Evolutionary conservation across 2,113 vertebrate species (phyloP).

Genomic region (Loxodonta africana): DNA sequence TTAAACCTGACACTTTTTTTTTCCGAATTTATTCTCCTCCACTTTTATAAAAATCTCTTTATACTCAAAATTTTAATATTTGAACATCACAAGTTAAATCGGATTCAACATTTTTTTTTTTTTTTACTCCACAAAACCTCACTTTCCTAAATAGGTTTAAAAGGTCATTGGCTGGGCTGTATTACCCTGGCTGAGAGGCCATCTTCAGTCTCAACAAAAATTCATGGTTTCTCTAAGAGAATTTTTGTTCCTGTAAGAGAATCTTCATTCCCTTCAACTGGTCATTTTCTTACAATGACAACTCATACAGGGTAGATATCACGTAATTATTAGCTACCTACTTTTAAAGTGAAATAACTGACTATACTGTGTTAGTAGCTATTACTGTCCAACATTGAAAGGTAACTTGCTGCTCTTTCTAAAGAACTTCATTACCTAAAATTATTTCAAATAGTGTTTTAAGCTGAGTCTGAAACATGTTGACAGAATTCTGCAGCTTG

Average conservation of each 20-base stretch:
- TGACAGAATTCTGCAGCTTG: background rate
- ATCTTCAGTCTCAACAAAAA: conserved; percentile 3
- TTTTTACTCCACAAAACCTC: background rate
- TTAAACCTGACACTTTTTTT: background rate
- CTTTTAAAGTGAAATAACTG: background rate
- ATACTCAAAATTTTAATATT: background rate
- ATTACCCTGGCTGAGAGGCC: background rate
- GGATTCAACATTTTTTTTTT: background rate
- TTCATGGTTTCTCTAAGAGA: background rate
- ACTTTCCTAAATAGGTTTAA: background rate
- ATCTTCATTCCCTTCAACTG: background rate
- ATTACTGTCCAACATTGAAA: background rate
- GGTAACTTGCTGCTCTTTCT: background rate
- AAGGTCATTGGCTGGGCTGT: background rate
- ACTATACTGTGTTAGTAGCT: background rate
- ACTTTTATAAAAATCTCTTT: background rate
- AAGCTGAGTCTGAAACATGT: background rate
- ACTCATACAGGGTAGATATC: background rate
- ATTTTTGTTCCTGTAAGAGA: background rate
- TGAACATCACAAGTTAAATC: background rate
- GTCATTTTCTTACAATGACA: background rate
- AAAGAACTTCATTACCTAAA: background rate
- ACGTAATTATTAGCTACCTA: background rate
- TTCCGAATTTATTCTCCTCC: background rate
- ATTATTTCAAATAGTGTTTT: background rate